phyloP scores from a whole-genome alignment of 1,140 invertebrate genomes.

The Drosophila ananassae region DNA sequence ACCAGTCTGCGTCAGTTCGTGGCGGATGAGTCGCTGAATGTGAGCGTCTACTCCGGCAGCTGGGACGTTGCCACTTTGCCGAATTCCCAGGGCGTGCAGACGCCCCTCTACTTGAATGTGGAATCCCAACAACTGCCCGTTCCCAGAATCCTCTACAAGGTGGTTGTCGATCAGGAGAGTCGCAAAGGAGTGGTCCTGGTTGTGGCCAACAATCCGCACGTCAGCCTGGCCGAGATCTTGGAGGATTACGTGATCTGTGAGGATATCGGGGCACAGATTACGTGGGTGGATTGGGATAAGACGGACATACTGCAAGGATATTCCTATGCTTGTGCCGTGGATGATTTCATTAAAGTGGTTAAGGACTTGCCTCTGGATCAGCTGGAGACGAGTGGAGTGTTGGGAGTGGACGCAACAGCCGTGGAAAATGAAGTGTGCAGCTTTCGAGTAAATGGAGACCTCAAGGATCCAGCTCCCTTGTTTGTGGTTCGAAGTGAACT shows the following conservation, averaged over 20 bases:
- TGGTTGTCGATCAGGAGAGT: constrained; percentile 85
- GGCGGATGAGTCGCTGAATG: constrained; percentile 65
- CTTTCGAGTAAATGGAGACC: constrained; percentile 64
- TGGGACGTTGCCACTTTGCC: constrained; percentile 84
- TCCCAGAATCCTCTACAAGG: constrained; percentile 86
- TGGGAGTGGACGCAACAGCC: constrained; percentile 45
- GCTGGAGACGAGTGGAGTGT: constrained; percentile 48
- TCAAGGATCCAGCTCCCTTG: constrained; percentile 64
- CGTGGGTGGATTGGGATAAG: constrained; percentile 85
- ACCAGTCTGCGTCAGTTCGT: constrained; percentile 83
- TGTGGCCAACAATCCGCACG: constrained; percentile 87
- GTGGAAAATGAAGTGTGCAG: constrained; percentile 32
- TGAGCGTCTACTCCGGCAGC: constrained; percentile 86
- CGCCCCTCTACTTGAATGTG: constrained; percentile 84
- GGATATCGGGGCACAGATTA: constrained; percentile 84
- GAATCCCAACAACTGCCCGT: constrained; percentile 84
- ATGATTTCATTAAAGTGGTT: constrained; percentile 86
- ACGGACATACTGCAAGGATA: constrained; percentile 85
- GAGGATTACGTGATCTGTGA: constrained; percentile 85
- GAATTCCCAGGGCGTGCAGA: constrained; percentile 81
- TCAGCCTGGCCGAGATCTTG: constrained; percentile 59
- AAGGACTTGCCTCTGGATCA: constrained; percentile 76
- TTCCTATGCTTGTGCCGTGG: constrained; percentile 87
- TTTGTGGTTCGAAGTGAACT: constrained; percentile 41
- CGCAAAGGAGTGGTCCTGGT: constrained; percentile 85